Evolutionary conservation across 2,888 invertebrate genomes (phyloP), one percentile per base, ranked within the genome.

Genomic region (Leucozona laternaria): DNA sequence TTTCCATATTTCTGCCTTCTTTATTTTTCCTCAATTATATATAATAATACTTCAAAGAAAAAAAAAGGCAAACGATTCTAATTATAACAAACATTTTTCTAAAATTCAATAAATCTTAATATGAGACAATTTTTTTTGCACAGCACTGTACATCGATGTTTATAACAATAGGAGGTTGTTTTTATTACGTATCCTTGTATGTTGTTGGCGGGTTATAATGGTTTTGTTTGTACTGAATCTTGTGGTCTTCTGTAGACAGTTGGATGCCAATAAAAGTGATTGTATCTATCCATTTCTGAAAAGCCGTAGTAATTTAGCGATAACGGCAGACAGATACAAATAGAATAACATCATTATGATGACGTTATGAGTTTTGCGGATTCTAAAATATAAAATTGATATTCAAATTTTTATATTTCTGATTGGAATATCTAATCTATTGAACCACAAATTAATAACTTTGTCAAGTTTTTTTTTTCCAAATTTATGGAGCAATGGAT

Each of bases 261-360:
- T 60, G 60, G 60, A 60, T 60, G 40, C 25, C 40, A 60, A 60
- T 60, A 60, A 60, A 60, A 40, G 40, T 40, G 60, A 60, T 60
- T 40, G 60, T 60, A 25, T 60, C 60, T 60, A 60, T 40, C 40
- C 15, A 40, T 40, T 25, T 60, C 7, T 40, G 60, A 60, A 60
- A 60, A n/a, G 22, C 40, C 13, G 15, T 25, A 60, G 15, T 25
- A 60, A 60, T 57, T 57, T 8, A 40, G 40, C 15, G 25, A 22
- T 22, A 40, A 22, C 60, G 4, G 8, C 60, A 60, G 15, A 40
- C 25, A 60, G 10, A 60, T 60, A 60, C 25, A 60, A 40, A 40
- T 60, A 40, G 25, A 60, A 40, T 13, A 20, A 40, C 40, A 40
- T 40, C 10, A 40, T 60, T 20, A 58, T 58, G 37, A 22, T 40